Base-by-base conservation (phyloP, 1,140 invertebrate species). In the Pseudomyrmex sp. region DNA sequence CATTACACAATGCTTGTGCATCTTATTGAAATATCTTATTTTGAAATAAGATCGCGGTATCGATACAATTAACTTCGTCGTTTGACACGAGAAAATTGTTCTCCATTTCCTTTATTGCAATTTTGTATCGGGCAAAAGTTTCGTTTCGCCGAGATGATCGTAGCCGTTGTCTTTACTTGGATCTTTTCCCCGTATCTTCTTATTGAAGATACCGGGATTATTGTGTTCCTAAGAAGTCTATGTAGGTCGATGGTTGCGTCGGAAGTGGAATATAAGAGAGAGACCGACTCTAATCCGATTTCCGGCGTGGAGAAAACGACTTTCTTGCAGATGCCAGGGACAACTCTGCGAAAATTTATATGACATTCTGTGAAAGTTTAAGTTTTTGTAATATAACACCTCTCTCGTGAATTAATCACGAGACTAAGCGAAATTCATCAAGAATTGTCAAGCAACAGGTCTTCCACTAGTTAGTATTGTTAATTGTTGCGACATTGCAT, bases 191-290 rank as follows among this genome's bases (percentile, higher is more conserved):
- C 56, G 18, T 44, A 44, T 48, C 72, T 26, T 44, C 52, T 74
- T 61, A 12, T 80, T 35, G 26, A 50, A 35, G 5, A 35, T 35
- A 35, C 35, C 35, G 35, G 5, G 35, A 35, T 35, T 35, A 35
- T 35, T 70, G 23, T 5, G 20, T 26, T 9, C 8, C 9, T 20
- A 44, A 66, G 13, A 61, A 23, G 23, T 12, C 23, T 46, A 66
- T 56, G 46, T 63, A 65, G 63, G 70, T 65, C 35, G 52, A 52
- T 61, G 59, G 35, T 83, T 68, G 56, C 20, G 23, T 66, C 46
- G 65, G 48, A 87, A 87, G 66, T 75, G 23, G 46, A 54, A 77
- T 83, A 70, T 66, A 35, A 35, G 35, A 26, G 59, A 20, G 46
- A 26, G 46, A 44, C 23, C 5, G 12, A 12, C 7, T 35, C 1